phyloP scores from a whole-genome alignment of 2,113 vertebrate genomes.

The Tringa solitaria region DNA sequence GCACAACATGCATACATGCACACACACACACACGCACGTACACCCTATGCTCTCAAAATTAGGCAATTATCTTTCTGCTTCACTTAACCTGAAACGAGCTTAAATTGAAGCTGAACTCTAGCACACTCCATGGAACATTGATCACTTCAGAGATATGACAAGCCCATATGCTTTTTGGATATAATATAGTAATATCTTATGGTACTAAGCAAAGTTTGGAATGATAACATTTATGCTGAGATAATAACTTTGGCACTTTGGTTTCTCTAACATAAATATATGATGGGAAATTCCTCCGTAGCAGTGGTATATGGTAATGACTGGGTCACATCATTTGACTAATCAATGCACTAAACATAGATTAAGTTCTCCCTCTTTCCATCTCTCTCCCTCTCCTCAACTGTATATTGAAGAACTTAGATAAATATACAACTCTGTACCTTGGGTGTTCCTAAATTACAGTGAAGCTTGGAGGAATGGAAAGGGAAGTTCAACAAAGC shows the following conservation, averaged over 20 bases:
- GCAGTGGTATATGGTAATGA: neutral
- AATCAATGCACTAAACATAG: slow-evolving; percentile 26
- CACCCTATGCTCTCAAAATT: neutral
- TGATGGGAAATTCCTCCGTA: neutral
- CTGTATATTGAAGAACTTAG: neutral
- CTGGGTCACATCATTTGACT: slow-evolving; percentile 3
- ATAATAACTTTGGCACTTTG: slow-evolving; percentile 32
- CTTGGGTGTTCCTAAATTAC: slow-evolving; percentile 44
- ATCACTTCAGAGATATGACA: slow-evolving; percentile 9
- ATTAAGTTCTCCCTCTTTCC: neutral
- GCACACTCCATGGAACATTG: neutral
- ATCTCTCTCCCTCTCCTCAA: neutral
- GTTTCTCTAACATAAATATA: slow-evolving; percentile 31
- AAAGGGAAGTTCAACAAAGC: slow-evolving; percentile 27
- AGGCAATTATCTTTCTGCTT: neutral
- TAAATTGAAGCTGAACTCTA: neutral
- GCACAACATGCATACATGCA: neutral
- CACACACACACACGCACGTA: too few relatives aligned
- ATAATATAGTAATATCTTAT: neutral
- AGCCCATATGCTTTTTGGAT: neutral
- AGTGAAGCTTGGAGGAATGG: neutral
- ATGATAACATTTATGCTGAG: slow-evolving; percentile 27
- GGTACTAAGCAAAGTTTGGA: neutral
- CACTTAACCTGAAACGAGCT: neutral
- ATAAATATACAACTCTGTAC: slow-evolving; percentile 34